Percentiles rank a stretch among this genome's conserved stretches.
phyloP scores from a whole-genome alignment of 23 tunicate genomes.

The Aplidium turbinatum region DNA sequence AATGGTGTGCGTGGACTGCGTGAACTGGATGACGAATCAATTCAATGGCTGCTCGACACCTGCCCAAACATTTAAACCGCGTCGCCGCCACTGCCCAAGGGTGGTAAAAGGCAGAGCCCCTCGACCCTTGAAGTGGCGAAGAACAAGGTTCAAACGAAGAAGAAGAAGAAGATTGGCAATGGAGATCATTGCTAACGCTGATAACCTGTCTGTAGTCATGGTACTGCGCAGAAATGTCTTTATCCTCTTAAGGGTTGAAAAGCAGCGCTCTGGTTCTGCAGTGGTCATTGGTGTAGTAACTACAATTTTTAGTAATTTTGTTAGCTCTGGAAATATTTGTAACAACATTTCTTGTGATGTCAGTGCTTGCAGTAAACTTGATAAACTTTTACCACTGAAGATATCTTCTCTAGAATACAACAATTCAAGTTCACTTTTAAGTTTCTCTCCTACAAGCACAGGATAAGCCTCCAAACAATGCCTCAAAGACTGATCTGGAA shows the following conservation, averaged over 20 bases:
- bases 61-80: no score
- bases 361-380: not conserved
- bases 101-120: no score
- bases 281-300: slow-evolving; percentile 25
- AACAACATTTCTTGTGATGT: not conserved
- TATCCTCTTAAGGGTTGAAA: slow-evolving; percentile 4
- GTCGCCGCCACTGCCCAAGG: no score
- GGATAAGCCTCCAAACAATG: slow-evolving; percentile 12
- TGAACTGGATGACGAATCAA: no score
- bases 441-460: slow-evolving; percentile 6
- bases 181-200: slow-evolving; percentile 5
- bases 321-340: slow-evolving; percentile 1
- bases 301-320: slow-evolving; percentile 12
- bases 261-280: slow-evolving; percentile 3
- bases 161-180: no score
- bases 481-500: not conserved
- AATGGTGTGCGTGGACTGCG: no score
- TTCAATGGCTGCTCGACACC: no score
- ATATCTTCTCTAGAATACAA: slow-evolving; percentile 12
- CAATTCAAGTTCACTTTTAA: slow-evolving; percentile 7
- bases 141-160: no score
- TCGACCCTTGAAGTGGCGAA: no score
- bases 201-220: slow-evolving; percentile 6
- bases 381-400: not conserved
- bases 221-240: slow-evolving; percentile 4